phyloP scores from a whole-genome alignment of 2,113 vertebrate genomes.

The Macroglossus sobrinus region DNA sequence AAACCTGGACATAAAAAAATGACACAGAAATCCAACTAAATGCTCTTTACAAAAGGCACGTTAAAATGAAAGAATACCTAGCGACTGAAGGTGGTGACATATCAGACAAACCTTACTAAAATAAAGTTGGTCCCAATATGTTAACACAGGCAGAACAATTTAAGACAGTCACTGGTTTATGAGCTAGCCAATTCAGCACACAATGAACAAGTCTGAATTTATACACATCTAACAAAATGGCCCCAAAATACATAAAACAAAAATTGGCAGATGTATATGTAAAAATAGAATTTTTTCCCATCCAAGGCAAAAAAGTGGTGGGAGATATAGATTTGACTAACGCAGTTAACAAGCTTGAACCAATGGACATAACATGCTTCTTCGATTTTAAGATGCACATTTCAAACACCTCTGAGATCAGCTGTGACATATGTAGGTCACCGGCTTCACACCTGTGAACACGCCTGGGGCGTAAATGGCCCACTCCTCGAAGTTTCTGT shows the following conservation, averaged over 20 bases:
- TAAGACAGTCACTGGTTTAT: not conserved
- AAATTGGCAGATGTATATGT: not conserved
- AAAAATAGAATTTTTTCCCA: not conserved
- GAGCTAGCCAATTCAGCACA: not conserved
- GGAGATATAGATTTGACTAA: not conserved
- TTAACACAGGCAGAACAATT: not conserved
- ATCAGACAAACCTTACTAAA: not conserved
- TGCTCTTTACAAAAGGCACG: not conserved
- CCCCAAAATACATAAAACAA: not conserved
- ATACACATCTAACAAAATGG: not conserved
- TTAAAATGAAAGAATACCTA: not conserved
- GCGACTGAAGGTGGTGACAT: not conserved
- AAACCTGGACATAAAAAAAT: not conserved
- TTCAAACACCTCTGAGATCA: not conserved
- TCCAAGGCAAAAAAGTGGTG: not conserved
- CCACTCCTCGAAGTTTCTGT: not conserved
- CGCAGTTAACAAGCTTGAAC: not conserved
- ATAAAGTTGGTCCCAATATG: rapidly evolving
- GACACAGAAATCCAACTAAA: not conserved
- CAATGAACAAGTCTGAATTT: not conserved
- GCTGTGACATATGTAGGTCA: not conserved
- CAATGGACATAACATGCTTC: not conserved
- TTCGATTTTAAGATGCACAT: not conserved
- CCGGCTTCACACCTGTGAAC: not conserved
- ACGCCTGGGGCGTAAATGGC: not conserved